A percentile compares a stretch with the other conserved stretches of the same genome.
Evolutionary conservation across 2,113 vertebrate genomes (phyloP).

Genomic region (Dascyllus trimaculatus): DNA sequence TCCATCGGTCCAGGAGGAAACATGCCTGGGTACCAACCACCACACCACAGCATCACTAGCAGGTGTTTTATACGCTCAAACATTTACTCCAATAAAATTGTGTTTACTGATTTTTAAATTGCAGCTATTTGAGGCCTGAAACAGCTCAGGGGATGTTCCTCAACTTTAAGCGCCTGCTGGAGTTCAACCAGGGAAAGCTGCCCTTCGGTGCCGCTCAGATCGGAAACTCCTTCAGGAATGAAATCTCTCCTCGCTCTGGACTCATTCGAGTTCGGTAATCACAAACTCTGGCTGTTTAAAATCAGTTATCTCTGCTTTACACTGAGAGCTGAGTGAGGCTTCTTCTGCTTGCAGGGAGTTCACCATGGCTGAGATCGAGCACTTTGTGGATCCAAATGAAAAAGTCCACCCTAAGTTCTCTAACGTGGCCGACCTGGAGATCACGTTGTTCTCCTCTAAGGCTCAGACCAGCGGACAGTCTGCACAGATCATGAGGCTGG

Average conservation of each 20-base stretch:
- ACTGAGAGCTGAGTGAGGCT: constrained; percentile 14
- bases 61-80: too few relatives aligned
- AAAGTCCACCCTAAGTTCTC: constrained; percentile 95
- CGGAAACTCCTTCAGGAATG: constrained; percentile 98
- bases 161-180: constrained; percentile 98
- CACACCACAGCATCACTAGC: constrained; percentile 7
- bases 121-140: constrained; percentile 97
- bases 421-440: constrained; percentile 89
- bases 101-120: background rate
- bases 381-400: constrained; percentile 97
- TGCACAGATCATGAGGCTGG: constrained; percentile 91
- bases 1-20: constrained; percentile 97
- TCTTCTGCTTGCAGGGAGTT: constrained; percentile 88
- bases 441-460: constrained; percentile 93
- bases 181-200: constrained; percentile 98
- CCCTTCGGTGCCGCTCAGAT: constrained; percentile 99
- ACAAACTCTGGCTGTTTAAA: background rate
- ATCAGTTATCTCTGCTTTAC: background rate
- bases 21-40: constrained; percentile 90
- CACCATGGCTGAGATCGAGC: constrained; percentile 99
- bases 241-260: constrained; percentile 98
- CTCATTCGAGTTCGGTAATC: constrained; percentile 95
- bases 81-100: background rate
- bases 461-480: constrained; percentile 98
- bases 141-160: constrained; percentile 99